Base-by-base conservation (phyloP, 2,888 invertebrate species). In the Pristionchus mayeri region DNA sequence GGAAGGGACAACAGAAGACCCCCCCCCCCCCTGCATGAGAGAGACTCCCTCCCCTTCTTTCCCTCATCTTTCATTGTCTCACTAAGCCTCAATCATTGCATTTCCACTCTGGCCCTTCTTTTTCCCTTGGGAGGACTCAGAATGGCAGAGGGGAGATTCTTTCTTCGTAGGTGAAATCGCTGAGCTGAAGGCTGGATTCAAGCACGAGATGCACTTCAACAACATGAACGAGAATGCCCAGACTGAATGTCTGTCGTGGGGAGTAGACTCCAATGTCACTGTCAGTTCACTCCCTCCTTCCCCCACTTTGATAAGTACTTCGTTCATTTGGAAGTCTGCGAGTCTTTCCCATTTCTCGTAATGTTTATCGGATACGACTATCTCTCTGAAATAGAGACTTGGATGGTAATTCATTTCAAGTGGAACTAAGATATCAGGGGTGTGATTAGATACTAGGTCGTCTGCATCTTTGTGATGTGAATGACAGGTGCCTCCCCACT, bases 241-340 rank as follows among this genome's bases (percentile, higher is more conserved):
- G 81, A 89, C 90, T 83, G 93, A 94, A 87, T 90, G 92, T 60
- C 90, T 94, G 84, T 93, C 93, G 4, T 94, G 94, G 94, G 93
- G 93, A n/a, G 94, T 94, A 3, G 94, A 94, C 88, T 93, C 91
- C 78, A 93, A 92, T 85, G 93, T 94, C 48, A 90, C 90, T 76
- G 93, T 94, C 0, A 76, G 79, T 79, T 27, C 4, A 18, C 11
- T 50, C 2, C 11, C 11, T 50, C 50, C 11, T 50, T 50, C 50
- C 11, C 13, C 9, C 60, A 13, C 27, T 57, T 34, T 24, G 13
- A 85, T 30, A 52, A 57, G n/a, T n/a, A n/a, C n/a, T n/a, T n/a
- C n/a, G n/a, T n/a, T n/a, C n/a, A n/a, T n/a, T n/a, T n/a, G n/a
- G n/a, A n/a, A n/a, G n/a, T n/a, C n/a, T n/a, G n/a, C n/a, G n/a